Evolutionary conservation across 2,888 invertebrate species (phyloP), one percentile per base, ranked within the genome.

Genomic region (Drosophila nr. perissopoda): DNA sequence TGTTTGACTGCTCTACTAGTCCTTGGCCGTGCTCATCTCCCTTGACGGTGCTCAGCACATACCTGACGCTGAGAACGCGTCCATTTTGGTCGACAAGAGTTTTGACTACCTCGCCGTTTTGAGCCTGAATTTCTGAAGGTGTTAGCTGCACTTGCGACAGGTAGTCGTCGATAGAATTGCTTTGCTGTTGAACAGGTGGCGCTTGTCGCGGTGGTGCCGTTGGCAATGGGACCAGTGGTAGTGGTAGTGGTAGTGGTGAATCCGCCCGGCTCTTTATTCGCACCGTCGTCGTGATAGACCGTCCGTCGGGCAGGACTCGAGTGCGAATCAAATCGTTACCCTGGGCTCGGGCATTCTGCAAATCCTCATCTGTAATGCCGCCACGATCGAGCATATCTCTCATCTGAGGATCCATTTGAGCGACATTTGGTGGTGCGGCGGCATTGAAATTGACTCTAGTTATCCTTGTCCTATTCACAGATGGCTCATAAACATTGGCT

Each of bases 81-180:
- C 91, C 91, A 54, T 91, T 70, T 16, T 81, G 82, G 34, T 91
- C 91, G 16, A 88, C 72, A 60, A 91, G 63, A 0, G 88, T 89
- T 59, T 81, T 86, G 33, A 82, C 31, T 21, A 89, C 27, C 34
- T 83, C 88, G 0, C 90, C 90, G 36, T 83, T 82, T 13, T 79
- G 61, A 0, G 80, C 76, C 6, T 60, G 16, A 10, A 92, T 81
- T 34, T 91, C 89, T 5, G 38, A 34, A 6, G 86, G 67, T 0
- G 59, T 78, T 3, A 91, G 65, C 21, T 83, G 77, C n/a, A 91
- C 75, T 54, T 79, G 67, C 0, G 82, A 67, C 6, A 91, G 66
- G 49, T 72, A 91, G 2, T 81, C 72, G 0, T 85, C 82, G 33
- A 91, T 91, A 2, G 59, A 4, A 7, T 10, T 62, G 29, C 71